A percentile compares a stretch with the other conserved stretches of the same genome.
Evolutionary conservation across 2,888 invertebrate species (phyloP).

Genomic region (Balanococcus diminutus): DNA sequence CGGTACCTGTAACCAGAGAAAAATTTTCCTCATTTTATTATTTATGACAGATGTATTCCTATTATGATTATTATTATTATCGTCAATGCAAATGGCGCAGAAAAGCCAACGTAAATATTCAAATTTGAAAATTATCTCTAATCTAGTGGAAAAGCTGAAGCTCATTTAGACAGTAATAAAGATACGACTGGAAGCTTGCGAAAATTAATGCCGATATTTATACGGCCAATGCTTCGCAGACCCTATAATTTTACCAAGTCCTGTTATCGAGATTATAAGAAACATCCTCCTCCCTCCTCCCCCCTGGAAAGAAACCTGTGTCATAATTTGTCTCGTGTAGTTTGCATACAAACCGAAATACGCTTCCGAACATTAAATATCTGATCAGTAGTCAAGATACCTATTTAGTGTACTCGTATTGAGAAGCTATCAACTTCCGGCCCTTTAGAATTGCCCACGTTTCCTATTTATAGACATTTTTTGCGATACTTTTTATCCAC

Average conservation of each 20-base stretch:
- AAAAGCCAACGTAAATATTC: neutral
- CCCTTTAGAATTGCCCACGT: neutral
- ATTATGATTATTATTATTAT: neutral
- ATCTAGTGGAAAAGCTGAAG: neutral
- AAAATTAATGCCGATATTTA: neutral
- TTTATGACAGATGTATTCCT: neutral
- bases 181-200: neutral
- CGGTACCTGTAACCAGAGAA: constrained; percentile 48
- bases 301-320: neutral
- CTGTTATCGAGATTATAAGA: neutral
- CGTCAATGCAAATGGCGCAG: no score
- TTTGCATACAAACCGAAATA: neutral
- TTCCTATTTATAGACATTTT: neutral
- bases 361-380: neutral
- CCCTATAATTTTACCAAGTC: neutral
- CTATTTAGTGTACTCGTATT: neutral
- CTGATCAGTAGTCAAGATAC: neutral
- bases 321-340: neutral
- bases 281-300: no score
- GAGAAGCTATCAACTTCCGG: neutral
- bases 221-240: neutral
- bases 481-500: neutral
- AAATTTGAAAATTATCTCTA: neutral
- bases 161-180: neutral
- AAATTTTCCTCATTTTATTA: neutral